Evolutionary conservation across 2,113 vertebrate species (phyloP).

Genomic region (Pholis gunnellus): DNA sequence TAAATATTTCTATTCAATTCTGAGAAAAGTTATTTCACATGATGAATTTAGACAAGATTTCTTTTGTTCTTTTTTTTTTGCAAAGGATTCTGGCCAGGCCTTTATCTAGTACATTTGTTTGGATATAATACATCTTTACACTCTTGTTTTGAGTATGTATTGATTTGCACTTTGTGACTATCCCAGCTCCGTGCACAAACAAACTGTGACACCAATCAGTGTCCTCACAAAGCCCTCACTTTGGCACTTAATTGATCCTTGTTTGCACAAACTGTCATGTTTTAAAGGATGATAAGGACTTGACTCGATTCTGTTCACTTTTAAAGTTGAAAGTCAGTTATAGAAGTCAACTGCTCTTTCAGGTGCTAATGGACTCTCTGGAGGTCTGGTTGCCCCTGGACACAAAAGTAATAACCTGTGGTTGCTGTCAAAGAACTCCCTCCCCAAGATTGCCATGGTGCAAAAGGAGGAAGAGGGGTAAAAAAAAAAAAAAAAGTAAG

Average conservation of each 20-base stretch:
- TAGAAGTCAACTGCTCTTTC: constrained; percentile 60
- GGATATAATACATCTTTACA: neutral
- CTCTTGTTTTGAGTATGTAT: constrained; percentile 29
- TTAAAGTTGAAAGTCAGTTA: constrained; percentile 50
- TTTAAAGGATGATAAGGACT: constrained; percentile 53
- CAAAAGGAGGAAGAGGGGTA: constrained; percentile 17
- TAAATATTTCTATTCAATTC: neutral
- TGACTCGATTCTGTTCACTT: constrained; percentile 34
- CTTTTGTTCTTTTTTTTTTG: neutral
- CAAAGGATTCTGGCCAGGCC: neutral
- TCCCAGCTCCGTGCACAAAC: constrained; percentile 3
- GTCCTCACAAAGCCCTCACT: constrained; percentile 29
- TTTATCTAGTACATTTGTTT: neutral
- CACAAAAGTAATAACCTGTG: constrained; percentile 75
- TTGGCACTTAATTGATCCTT: constrained; percentile 43
- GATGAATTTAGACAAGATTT: neutral
- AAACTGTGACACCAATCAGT: constrained; percentile 46
- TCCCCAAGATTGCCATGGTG: constrained; percentile 52
- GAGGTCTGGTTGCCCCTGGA: constrained; percentile 61
- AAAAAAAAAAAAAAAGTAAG: constrained; percentile 14
- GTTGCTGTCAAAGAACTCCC: constrained; percentile 68
- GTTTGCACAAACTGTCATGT: constrained; percentile 39
- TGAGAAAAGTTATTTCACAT: neutral
- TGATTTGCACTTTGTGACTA: constrained; percentile 38
- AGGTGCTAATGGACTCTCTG: constrained; percentile 72